Evolutionary conservation across 2,888 invertebrate genomes (phyloP), one percentile per base, ranked within the genome.

Genomic region (Hydrotaea diabolus): DNA sequence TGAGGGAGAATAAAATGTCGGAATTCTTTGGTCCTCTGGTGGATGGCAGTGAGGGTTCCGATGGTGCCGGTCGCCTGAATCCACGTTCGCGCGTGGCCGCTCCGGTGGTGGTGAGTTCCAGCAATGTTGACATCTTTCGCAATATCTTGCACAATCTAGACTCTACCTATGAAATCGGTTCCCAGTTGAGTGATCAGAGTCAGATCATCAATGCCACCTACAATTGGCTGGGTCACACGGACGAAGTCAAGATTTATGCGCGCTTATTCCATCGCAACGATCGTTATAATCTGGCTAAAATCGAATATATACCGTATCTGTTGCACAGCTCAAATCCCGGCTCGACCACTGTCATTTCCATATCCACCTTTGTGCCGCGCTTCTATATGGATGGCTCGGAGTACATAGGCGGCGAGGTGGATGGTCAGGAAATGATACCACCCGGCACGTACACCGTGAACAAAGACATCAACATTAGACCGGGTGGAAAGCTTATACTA

Each of bases 11-110:
- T 92, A 95, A 94, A 88, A 96, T 99, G 13, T 93, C 94, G 19
- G 98, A 99, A 91, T 96, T 98, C 0, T 98, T 97, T 91, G 95
- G 95, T 83, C 94, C 94, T 0, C 91, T 94, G 17, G 88, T 89
- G 1, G 91, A 91, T 2, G 91, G 91, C 2, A 89, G 89, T 26
- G 91, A 92, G 49, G 91, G 92, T 2, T 89, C 86, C 15, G 88
- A 90, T 49, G 93, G 92, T 0, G 94, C 95, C 86, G 94, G 95
- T 4, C 93, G 95, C n/a, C 92, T 99, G 57, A 96, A 96, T 88
- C 98, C 99, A 0, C 94, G 99, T 88, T 98, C 97, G 85, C 94
- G 97, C 87, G 98, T 99, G 0, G 96, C 98, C 0, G 99, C 99
- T 0, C 96, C 98, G 0, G 94, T 99, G 49, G 97, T 98, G 0